phyloP scores from a whole-genome alignment of 2,797 vertebrate species.

The Tragopan temminckii region DNA sequence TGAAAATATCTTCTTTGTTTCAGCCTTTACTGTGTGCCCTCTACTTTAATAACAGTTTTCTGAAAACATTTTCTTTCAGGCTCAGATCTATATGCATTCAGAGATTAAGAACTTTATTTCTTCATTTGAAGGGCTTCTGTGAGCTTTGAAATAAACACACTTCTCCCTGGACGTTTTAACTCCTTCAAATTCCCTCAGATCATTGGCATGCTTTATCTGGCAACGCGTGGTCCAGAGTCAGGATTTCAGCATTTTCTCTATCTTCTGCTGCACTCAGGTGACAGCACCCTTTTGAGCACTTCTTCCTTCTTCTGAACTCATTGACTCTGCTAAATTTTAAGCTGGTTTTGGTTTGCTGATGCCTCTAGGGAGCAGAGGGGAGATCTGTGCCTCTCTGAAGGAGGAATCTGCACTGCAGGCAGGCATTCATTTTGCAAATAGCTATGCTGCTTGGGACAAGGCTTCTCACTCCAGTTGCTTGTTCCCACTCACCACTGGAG shows the following conservation, averaged over 20 bases:
- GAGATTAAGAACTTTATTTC: not conserved
- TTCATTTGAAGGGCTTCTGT: not conserved
- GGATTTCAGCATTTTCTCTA: not conserved
- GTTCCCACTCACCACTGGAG: not conserved
- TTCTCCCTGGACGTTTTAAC: not conserved
- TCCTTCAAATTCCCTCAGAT: not conserved
- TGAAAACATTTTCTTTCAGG: not conserved
- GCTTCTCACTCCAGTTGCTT: not conserved
- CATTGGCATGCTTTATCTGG: not conserved
- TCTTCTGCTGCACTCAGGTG: fast-evolving
- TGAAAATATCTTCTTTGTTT: not conserved
- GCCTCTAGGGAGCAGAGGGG: not conserved
- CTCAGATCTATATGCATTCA: not conserved
- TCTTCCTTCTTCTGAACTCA: not conserved
- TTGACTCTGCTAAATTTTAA: not conserved
- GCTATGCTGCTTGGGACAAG: not conserved
- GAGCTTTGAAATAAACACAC: not conserved
- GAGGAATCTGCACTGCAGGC: not conserved
- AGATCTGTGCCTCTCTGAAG: not conserved
- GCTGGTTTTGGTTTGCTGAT: not conserved
- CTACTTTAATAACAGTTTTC: not conserved
- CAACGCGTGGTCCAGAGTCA: not conserved
- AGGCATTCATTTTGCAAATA: not conserved
- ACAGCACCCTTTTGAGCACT: not conserved
- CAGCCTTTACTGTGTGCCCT: not conserved